Evolutionary conservation across 2,113 vertebrate species (phyloP).

Genomic region (Caracal caracal): DNA sequence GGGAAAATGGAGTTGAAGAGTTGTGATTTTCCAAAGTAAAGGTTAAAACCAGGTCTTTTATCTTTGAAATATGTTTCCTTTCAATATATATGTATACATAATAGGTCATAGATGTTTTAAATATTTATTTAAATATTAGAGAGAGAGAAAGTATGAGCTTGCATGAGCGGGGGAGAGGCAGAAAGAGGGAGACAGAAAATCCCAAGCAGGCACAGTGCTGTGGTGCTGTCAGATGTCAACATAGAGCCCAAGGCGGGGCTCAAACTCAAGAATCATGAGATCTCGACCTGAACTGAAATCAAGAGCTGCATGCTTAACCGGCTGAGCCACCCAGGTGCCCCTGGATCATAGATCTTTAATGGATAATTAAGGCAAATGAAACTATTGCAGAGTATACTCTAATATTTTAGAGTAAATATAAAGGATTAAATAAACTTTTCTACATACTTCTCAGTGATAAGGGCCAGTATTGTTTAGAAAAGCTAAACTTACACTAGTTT

Average conservation of each 20-base stretch:
- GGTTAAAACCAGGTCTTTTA: not conserved
- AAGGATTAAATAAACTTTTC: not conserved
- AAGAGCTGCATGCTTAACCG: too few relatives aligned
- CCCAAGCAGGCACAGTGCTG: too few relatives aligned
- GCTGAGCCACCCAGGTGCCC: too few relatives aligned
- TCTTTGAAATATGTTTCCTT: not conserved
- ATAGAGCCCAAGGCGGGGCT: too few relatives aligned
- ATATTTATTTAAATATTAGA: too few relatives aligned
- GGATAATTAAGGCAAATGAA: not conserved
- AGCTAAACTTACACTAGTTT: not conserved
- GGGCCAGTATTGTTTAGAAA: not conserved
- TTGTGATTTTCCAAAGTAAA: not conserved
- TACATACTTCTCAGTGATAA: not conserved
- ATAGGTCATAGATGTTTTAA: not conserved
- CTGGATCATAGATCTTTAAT: not conserved
- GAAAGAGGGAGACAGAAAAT: too few relatives aligned
- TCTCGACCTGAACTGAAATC: too few relatives aligned
- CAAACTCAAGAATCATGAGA: too few relatives aligned
- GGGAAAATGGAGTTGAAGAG: not conserved
- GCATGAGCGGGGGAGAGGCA: too few relatives aligned
- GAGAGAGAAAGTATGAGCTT: too few relatives aligned
- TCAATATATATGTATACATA: not conserved
- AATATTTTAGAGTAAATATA: not conserved
- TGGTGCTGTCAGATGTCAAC: too few relatives aligned
- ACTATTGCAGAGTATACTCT: not conserved